Percentiles rank a stretch among this genome's conserved stretches.
Conservation (phyloP, 2,113 vertebrate genomes). For the Hippocampus barbouri region DNA sequence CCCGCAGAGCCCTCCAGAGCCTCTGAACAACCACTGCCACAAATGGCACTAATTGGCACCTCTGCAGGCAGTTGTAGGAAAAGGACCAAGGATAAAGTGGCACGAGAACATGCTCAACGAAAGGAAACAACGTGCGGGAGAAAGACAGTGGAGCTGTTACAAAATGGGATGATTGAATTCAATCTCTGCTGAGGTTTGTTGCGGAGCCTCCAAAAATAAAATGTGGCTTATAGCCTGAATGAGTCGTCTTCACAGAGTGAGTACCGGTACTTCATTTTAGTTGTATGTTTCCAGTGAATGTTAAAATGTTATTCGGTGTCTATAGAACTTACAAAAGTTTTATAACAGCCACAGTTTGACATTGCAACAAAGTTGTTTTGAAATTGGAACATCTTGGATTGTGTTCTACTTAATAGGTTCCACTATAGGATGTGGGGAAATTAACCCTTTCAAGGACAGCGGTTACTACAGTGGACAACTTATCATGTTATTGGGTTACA, state of each 20-base stretch:
- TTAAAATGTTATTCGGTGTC: too few species aligned
- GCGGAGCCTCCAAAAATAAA: background rate
- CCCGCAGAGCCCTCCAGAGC: conserved; percentile 48
- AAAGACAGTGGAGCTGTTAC: conserved; percentile 52
- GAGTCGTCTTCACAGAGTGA: too few species aligned
- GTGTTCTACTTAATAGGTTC: background rate
- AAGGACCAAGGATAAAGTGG: conserved; percentile 71
- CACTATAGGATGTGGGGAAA: background rate
- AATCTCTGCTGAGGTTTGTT: conserved; percentile 17
- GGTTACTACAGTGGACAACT: too few species aligned
- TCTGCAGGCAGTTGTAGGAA: conserved; percentile 71
- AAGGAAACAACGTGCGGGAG: conserved; percentile 43
- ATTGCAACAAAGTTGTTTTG: too few species aligned
- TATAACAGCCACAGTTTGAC: too few species aligned
- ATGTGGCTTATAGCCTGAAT: background rate
- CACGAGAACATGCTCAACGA: conserved; percentile 39
- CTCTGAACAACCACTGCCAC: conserved; percentile 68
- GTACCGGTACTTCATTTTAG: too few species aligned
- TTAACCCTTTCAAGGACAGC: too few species aligned
- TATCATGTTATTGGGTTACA: too few species aligned
- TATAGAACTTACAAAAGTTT: too few species aligned
- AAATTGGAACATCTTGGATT: too few species aligned
- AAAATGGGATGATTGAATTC: conserved; percentile 30
- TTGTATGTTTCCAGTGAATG: too few species aligned
- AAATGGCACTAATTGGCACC: conserved; percentile 80